A percentile compares a stretch with the other conserved stretches of the same genome.
Conservation (phyloP, 2,113 vertebrate species). For the Carassius carassius region DNA sequence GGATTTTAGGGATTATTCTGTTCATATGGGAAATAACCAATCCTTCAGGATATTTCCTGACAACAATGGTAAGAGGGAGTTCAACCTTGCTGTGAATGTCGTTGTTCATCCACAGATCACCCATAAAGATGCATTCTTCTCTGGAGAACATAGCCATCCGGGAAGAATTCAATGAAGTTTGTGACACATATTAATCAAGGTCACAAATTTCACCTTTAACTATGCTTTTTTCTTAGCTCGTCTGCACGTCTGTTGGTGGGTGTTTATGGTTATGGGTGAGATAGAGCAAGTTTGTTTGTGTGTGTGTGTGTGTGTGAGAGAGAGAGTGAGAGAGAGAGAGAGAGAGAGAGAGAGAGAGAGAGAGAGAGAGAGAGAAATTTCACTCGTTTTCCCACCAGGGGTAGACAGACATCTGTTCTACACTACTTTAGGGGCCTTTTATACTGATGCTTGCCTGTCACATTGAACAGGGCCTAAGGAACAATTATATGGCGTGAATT, state of each 20-base stretch:
- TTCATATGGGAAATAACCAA: not conserved
- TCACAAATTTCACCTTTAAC: not conserved
- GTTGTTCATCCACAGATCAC: not conserved
- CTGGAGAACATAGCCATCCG: not conserved
- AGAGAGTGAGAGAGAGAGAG: slow-evolving; percentile 14
- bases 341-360: slow-evolving; percentile 41
- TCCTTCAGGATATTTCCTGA: not conserved
- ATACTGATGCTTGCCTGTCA: slow-evolving; percentile 70
- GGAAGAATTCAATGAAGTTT: not conserved
- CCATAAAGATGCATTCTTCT: not conserved
- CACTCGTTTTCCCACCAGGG: slow-evolving; percentile 29
- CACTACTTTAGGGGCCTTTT: slow-evolving; percentile 67
- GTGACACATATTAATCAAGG: slow-evolving; percentile 5
- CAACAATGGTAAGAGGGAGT: not conserved
- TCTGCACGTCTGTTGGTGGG: slow-evolving; percentile 31
- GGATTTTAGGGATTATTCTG: slow-evolving; percentile 3
- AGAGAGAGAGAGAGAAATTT: slow-evolving; percentile 32
- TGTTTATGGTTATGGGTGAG: not conserved
- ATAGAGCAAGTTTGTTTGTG: slow-evolving; percentile 12
- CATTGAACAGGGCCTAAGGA: slow-evolving; percentile 58
- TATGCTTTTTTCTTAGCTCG: not conserved
- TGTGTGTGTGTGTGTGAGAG: not conserved
- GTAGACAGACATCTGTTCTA: slow-evolving; percentile 67
- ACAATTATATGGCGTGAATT: slow-evolving; percentile 45
- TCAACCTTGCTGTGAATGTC: not conserved